Evolutionary conservation across 2,797 vertebrate genomes (phyloP), one percentile per base, ranked within the genome.

Genomic region (Micromesistius poutassou): DNA sequence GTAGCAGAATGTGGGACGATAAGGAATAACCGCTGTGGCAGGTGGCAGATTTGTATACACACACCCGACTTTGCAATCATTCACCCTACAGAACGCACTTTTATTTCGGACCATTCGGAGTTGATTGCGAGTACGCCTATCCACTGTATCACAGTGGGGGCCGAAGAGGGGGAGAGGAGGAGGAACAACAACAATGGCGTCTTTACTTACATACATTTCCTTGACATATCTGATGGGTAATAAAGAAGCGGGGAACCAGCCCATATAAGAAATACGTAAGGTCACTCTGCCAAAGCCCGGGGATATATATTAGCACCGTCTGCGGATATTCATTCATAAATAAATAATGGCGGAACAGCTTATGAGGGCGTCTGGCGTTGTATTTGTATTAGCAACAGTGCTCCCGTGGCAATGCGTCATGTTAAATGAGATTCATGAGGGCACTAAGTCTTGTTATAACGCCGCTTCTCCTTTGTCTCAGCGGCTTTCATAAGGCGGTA

Each of bases 321-420:
- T 84, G 84, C 89, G 79, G 86, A 90, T 88, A 91, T 93, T 88
- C n/a, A n/a, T n/a, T n/a, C 88, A 88, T 93, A 86, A 93, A 93
- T 94, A 93, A 91, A 90, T 92, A 90, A 93, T 91, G 90, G 82
- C 73, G 83, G 83, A 87, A 84, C 84, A 81, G 87, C 89, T 89
- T 91, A 91, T 88, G 86, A 89, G 85, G 84, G 90, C 87, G 91
- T 92, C 85, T 91, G 89, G 90, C 82, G 90, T 85, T 82, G 85
- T 87, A 86, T 89, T 76, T 76, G 14, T 85, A 90, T 89, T 89
- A 91, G 87, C 84, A 78, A 81, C 86, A 74, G 76, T 71, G 75
- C 86, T 90, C 84, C 74, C 82, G 79, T 83, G 87, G 77, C 87
- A 84, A 92, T 91, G 87, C 78, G 88, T 92, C 91, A 90, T 83